Percentiles rank a stretch among this genome's conserved stretches.
Conservation (phyloP, 2,797 vertebrate genomes). For the Siniperca scherzeri region DNA sequence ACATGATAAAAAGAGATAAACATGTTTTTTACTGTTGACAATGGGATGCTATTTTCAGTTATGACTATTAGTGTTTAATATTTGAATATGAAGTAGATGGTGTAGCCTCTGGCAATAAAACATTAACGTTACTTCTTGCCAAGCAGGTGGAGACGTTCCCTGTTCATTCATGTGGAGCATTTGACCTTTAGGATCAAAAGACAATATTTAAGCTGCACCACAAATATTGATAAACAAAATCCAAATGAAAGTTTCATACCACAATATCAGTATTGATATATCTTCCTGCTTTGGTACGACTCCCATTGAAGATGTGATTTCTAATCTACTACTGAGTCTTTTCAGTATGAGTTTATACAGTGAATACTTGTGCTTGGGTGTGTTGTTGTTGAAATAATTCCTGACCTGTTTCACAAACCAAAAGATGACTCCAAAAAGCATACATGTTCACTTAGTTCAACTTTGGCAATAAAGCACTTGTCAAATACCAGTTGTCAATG, state of each 20-base stretch:
- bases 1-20: not conserved
- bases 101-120: not conserved
- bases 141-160: constrained; percentile 24
- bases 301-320: constrained; percentile 14
- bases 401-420: constrained; percentile 44
- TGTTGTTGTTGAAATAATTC: constrained; percentile 47
- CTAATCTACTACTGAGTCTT: constrained; percentile 16
- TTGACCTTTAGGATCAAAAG: constrained; percentile 13
- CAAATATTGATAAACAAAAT: constrained; percentile 13
- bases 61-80: constrained; percentile 1
- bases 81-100: constrained; percentile 11
- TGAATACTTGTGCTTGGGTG: constrained; percentile 56
- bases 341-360: constrained; percentile 38
- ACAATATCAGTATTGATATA: constrained; percentile 29
- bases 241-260: constrained; percentile 21
- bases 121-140: not conserved
- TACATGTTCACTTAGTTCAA: constrained; percentile 9
- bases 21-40: constrained; percentile 15
- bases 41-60: not conserved
- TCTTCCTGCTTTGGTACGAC: constrained; percentile 3
- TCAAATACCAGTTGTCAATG: constrained; percentile 44
- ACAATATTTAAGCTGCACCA: constrained; percentile 28
- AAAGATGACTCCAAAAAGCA: constrained; percentile 34
- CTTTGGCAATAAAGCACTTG: constrained; percentile 52
- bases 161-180: constrained; percentile 14